Base-by-base conservation (phyloP, 64 coral and sea anemone genomes). In the Pocillopora verrucosa region DNA sequence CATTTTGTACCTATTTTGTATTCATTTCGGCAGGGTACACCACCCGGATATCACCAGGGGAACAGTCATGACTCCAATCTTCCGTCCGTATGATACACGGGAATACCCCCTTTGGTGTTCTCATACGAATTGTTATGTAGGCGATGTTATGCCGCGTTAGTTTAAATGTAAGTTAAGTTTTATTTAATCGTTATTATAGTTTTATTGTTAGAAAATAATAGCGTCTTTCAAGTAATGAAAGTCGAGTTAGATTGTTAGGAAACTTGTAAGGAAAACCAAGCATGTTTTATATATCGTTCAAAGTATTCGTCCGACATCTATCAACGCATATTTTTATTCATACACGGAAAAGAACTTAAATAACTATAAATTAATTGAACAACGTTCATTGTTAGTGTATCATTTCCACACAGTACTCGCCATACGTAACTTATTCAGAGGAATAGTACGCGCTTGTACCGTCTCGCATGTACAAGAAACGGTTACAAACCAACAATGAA, bases 1-100 rank as follows among this genome's bases (percentile, higher is more conserved):
- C 2, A 70, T 2, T 70, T 3, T 70, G n/a, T 70, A 12, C 67
- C 67, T 70, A 70, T 70, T 30, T 73, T 9, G 69, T 85, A 16
- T 56, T 57, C 24, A 51, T 57, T 85, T 16, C 36, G 6, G 15
- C 13, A 85, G 82, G 22, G 65, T 72, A 85, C 89, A 19, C 89
- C 89, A 0, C 80, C 79, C 25, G 80, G 89, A 5, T 73, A 84
- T 60, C 70, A 91, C 24, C 89, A 91, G 72, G 89, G 93, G 3
- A 81, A 90, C 56, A 76, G 85, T 25, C 93, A 91, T 11, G 93
- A 95, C 72, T 95, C 93, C 65, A 95, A 95, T 76, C 89, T 95
- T 9, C 93, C 93, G 65, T 95, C 93, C 37, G 93, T 95, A 64
- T 95, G 24, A 82, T 24, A 34, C 41, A n/a, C 16, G 56, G 7